Percentiles rank a stretch among this genome's conserved stretches.
Evolutionary conservation across 2,797 vertebrate genomes (phyloP).

Genomic region (Thripadectes ignobilis): DNA sequence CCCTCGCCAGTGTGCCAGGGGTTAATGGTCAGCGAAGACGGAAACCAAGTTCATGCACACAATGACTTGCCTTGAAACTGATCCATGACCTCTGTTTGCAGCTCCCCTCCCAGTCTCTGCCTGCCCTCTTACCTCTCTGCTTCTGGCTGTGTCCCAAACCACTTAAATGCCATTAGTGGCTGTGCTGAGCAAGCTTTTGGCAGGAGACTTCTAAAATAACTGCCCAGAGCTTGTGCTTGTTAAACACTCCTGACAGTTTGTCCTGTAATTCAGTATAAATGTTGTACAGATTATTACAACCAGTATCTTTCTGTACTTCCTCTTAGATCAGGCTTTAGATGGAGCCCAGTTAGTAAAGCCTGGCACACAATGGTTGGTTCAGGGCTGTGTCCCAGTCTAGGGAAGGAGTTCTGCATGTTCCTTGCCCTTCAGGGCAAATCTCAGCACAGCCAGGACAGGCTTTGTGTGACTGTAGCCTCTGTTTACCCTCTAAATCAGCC

Average conservation of each 20-base stretch:
- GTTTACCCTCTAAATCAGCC: neutral
- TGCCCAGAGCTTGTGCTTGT: conserved; percentile 8
- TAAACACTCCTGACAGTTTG: conserved; percentile 11
- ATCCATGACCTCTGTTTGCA: conserved; percentile 30
- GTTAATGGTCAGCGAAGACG: conserved; percentile 34
- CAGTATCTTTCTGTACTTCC: neutral
- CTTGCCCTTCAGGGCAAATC: neutral
- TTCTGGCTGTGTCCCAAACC: conserved; percentile 33
- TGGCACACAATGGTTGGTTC: neutral
- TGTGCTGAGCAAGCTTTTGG: conserved; percentile 42
- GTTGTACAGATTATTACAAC: neutral
- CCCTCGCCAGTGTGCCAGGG: neutral
- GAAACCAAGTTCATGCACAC: neutral
- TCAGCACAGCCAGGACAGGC: neutral
- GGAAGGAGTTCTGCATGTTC: neutral
- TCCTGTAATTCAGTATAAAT: neutral
- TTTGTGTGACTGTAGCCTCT: neutral
- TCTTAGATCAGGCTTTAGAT: neutral
- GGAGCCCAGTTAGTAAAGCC: neutral
- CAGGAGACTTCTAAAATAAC: conserved; percentile 26
- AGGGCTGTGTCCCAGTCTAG: neutral
- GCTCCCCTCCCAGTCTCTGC: neutral
- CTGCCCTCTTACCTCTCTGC: conserved; percentile 37
- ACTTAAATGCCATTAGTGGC: conserved; percentile 34
- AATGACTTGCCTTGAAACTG: neutral